Percentiles rank a stretch among this genome's conserved stretches.
These are phyloP conservation scores for Megalops cyprinoides DNA, from an alignment of 2,797 vertebrate genomes.

Conservation along the genomic window DNA sequence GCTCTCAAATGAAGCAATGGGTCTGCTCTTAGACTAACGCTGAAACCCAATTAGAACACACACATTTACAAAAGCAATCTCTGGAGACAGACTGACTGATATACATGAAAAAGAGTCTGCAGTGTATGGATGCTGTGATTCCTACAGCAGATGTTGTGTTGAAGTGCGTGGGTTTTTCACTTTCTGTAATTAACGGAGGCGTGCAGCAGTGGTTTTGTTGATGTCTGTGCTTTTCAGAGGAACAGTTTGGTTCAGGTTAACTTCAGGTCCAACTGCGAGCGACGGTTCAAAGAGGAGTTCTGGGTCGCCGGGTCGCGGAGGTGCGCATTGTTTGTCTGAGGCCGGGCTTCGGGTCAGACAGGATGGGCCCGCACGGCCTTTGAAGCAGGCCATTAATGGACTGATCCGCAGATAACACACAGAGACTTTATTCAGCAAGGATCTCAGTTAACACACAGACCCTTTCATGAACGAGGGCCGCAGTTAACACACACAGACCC, in stretches of 20 bases:
- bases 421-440: not conserved
- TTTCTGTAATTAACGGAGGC: not conserved
- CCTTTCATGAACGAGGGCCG: not conserved
- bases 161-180: not conserved
- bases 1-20: not conserved
- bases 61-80: not conserved
- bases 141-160: not conserved
- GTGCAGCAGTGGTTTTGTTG: not conserved
- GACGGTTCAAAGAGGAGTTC: not conserved
- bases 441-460: not conserved
- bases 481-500: constrained; percentile 23
- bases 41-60: not conserved
- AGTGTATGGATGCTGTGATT: not conserved
- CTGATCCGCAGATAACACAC: constrained; percentile 24
- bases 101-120: not conserved
- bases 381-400: constrained; percentile 19
- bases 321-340: not conserved
- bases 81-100: constrained; percentile 12
- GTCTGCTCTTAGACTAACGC: not conserved
- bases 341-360: not conserved
- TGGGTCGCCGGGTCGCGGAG: not conserved
- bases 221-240: not conserved
- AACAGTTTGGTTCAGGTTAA: not conserved
- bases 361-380: not conserved
- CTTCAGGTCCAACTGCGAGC: not conserved